Evolutionary conservation across 2,797 vertebrate species (phyloP), one percentile per base, ranked within the genome.

Genomic region (Anguilla megastoma): DNA sequence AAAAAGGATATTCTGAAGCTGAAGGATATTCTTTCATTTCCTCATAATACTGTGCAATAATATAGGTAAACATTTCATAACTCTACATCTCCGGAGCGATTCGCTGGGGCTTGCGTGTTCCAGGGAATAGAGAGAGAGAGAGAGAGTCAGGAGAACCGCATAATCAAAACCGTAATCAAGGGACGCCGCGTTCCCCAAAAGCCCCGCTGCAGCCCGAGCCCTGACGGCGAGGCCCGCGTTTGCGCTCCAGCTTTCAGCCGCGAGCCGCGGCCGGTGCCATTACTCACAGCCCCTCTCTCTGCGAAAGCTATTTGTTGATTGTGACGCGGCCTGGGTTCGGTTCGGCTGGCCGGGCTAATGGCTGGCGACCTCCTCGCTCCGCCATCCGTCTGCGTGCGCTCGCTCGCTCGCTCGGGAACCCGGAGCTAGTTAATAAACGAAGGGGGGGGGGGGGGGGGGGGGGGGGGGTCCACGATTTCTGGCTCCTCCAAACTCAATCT

Each of bases 401-500:
- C 54, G 92, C 87, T 83, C 60, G 45, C 85, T 71, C 86, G 3
- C 1, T 83, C 89, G 89, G 90, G 83, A 52, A 27, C 88, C 24
- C 79, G 87, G 48, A 84, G 90, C 86, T 85, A 90, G 66, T 85
- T 92, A 84, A 90, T 94, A 91, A 92, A 82, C 30, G 79, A 56
- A 88, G 48, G 27, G 36, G 36, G 36, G 2, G 36, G 3, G 0
- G 1, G 36, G 3, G 3, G 36, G 58, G 36, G 36, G 48, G 48
- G 56, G 36, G 36, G 50, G 50, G 50, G 7, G 21, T 27, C 63
- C 91, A 83, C 91, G 89, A 93, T 94, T 92, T 94, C 90, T 90
- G 94, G 93, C 92, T 91, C 60, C 18, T 90, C 90, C 82, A 89
- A 94, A 88, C 86, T 92, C 90, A 86, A 90, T 94, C 93, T 92